These are phyloP conservation scores for Talpa occidentalis DNA, from an alignment of 2,113 vertebrate genomes.

Conservation along the genomic window DNA sequence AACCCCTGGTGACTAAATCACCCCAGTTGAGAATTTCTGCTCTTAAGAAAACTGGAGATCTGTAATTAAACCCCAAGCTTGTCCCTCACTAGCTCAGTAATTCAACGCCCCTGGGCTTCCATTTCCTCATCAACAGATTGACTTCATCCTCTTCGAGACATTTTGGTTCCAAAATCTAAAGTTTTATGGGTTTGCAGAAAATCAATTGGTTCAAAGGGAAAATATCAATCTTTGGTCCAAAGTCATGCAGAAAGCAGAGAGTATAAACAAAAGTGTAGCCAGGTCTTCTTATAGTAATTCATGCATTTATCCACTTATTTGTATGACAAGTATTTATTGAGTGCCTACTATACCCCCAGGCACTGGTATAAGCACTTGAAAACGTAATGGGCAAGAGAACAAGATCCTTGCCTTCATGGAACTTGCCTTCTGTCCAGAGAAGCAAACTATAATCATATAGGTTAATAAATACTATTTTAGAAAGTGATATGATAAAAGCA, in stretches of 20 bases:
- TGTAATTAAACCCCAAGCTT: not conserved
- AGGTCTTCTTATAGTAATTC: not conserved
- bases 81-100: not conserved
- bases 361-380: not conserved
- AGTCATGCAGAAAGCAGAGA: not conserved
- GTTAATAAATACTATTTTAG: constrained; percentile 13
- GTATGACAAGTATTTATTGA: constrained; percentile 18
- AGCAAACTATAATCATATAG: not conserved
- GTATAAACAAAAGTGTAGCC: not conserved
- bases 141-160: not conserved
- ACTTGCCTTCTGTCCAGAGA: not conserved
- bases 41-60: not conserved
- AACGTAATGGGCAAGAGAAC: not conserved
- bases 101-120: not conserved
- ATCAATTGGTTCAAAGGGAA: not conserved
- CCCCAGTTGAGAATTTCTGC: not conserved
- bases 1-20: not conserved
- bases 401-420: not conserved
- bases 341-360: not conserved
- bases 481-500: not conserved
- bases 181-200: not conserved
- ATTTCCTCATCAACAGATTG: not conserved
- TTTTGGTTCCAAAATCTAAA: not conserved
- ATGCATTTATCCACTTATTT: not conserved
- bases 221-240: not conserved